Percentiles rank a stretch among this genome's conserved stretches.
phyloP scores from a whole-genome alignment of 2,888 invertebrate species.

The Oegoconia quadripuncta region DNA sequence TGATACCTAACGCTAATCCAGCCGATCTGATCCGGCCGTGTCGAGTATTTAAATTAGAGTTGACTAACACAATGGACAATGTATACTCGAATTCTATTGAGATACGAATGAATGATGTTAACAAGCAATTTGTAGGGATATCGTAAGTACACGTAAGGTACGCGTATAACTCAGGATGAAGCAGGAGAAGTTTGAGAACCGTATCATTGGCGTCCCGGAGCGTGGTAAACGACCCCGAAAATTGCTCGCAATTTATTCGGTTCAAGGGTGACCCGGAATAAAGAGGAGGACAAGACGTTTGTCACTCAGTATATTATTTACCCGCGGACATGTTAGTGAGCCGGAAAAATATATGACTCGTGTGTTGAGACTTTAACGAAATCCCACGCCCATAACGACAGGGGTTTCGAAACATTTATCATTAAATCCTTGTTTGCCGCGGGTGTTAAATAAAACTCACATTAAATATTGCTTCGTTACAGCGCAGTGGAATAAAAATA shows the following conservation, averaged over 20 bases:
- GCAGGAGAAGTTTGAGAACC: conserved; percentile 49
- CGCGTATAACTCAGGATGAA: conserved; percentile 37
- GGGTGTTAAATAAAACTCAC: no score
- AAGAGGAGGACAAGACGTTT: conserved; percentile 57
- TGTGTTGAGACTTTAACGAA: conserved; percentile 4
- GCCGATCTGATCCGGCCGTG: conserved; percentile 4
- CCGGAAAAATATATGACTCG: conserved; percentile 33
- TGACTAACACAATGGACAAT: conserved; percentile 7
- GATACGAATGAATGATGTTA: conserved; percentile 38
- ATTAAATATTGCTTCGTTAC: no score
- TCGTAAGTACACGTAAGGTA: conserved; percentile 29
- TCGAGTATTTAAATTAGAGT: conserved; percentile 17
- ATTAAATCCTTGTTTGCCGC: no score
- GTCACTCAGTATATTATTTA: conserved; percentile 71
- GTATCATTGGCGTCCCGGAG: conserved; percentile 63
- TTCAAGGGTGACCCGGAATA: conserved; percentile 70
- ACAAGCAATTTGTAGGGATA: conserved; percentile 45
- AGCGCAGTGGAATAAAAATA: no score
- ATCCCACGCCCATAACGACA: neutral
- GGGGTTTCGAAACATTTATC: neutral
- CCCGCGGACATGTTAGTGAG: conserved; percentile 40
- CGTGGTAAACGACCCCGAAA: conserved; percentile 69
- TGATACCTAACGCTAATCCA: conserved; percentile 2
- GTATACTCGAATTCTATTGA: conserved; percentile 9
- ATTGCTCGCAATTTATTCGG: conserved; percentile 70